Percentiles rank a stretch among this genome's conserved stretches.
Evolutionary conservation across 2,113 vertebrate genomes (phyloP).

Genomic region (Vicugna pacos): DNA sequence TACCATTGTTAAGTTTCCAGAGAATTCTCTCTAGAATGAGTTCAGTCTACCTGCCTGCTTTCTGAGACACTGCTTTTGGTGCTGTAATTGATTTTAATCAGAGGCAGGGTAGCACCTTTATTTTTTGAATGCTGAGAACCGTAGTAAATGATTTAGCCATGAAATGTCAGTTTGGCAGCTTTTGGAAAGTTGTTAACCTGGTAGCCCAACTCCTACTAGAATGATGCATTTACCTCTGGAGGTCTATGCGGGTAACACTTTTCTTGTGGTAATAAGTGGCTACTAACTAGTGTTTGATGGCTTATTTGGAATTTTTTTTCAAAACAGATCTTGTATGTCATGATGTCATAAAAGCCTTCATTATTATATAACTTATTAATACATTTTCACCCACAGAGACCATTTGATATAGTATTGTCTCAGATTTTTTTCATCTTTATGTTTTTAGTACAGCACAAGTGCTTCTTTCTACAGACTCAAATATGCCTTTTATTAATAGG

Average conservation of each 20-base stretch:
- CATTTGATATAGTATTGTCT: neutral
- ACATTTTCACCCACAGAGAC: neutral
- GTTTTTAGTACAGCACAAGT: neutral
- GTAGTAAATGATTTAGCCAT: neutral
- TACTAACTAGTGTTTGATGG: neutral
- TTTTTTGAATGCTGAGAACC: neutral
- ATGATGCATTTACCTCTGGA: neutral
- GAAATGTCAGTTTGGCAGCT: neutral
- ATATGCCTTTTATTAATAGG: conserved; percentile 43
- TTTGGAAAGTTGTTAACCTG: neutral
- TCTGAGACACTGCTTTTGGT: neutral
- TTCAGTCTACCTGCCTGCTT: neutral
- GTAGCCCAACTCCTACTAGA: neutral
- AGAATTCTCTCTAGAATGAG: neutral
- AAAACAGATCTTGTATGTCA: neutral
- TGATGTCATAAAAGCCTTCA: neutral
- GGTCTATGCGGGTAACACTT: neutral
- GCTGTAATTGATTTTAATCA: neutral
- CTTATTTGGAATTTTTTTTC: neutral
- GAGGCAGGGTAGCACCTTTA: neutral
- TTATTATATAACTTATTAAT: neutral
- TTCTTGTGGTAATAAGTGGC: neutral
- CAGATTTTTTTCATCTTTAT: neutral
- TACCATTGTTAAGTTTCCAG: neutral
- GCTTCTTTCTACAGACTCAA: neutral